A percentile compares a stretch with the other conserved stretches of the same genome.
phyloP scores from a whole-genome alignment of 2,888 invertebrate species.

The Phalangium opilio region DNA sequence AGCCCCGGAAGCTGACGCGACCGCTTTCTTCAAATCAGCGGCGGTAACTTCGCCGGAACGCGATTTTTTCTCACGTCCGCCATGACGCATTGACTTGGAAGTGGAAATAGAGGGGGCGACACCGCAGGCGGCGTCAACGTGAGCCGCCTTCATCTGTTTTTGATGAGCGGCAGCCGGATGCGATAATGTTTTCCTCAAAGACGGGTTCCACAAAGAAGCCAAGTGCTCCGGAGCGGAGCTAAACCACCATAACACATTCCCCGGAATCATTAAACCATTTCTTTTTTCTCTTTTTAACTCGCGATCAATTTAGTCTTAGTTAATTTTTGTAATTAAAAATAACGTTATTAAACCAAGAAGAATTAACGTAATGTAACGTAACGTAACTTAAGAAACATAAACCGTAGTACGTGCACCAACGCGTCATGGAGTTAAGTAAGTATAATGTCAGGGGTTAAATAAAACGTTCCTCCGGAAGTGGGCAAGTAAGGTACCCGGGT shows the following conservation, averaged over 20 bases:
- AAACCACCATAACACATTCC: slow-evolving; percentile 1
- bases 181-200: slow-evolving; percentile 37
- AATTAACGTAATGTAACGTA: not conserved
- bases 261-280: too few relatives aligned
- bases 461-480: too few relatives aligned
- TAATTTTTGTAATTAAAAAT: too few relatives aligned
- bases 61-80: slow-evolving; percentile 16
- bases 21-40: slow-evolving; percentile 7
- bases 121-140: not conserved
- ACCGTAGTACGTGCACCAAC: too few relatives aligned
- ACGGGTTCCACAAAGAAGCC: slow-evolving; percentile 34
- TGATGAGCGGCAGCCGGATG: slow-evolving; percentile 29
- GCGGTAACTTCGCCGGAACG: slow-evolving; percentile 4
- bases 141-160: slow-evolving; percentile 13
- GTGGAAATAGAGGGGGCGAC: slow-evolving; percentile 10
- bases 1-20: not conserved
- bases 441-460: too few relatives aligned
- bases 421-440: not conserved
- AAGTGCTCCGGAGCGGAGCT: slow-evolving; percentile 31
- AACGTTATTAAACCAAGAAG: not conserved
- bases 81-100: slow-evolving; percentile 15
- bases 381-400: not conserved
- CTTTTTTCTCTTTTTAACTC: too few relatives aligned
- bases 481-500: too few relatives aligned
- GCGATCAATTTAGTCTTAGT: too few relatives aligned